Evolutionary conservation across 2,888 invertebrate genomes (phyloP), one percentile per base, ranked within the genome.

Genomic region (Lochmaea capreae): DNA sequence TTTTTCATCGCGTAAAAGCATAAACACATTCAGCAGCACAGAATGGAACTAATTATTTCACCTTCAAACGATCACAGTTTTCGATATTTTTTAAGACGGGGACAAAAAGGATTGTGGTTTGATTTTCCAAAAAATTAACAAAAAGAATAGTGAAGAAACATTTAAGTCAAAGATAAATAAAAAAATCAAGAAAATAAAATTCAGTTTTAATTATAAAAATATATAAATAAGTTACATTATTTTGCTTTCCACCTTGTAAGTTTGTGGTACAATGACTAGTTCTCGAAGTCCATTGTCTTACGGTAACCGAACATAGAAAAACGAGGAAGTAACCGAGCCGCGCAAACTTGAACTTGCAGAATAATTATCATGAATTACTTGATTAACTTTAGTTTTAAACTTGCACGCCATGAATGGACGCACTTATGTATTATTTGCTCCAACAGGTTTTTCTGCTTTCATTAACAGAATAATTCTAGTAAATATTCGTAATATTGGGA

Each of bases 281-380:
- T 22, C 69, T 16, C 69, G 42, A 26, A 57, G 63, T 72, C 72
- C 58, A 75, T 72, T 75, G 72, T 72, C 49, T 69, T 65, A 46
- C 42, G 63, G 69, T 68, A 69, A 75, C 66, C 68, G 69, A 72
- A 61, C 72, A 63, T 43, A 66, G 69, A 59, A 69, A 72, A 69
- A 75, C 66, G 75, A 72, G 72, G 75, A 75, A 72, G 72, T 72
- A 63, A 66, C 70, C 33, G 63, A 69, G 42, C 62, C 68, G 67
- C 68, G 42, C 69, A 73, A 61, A 71, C 71, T 71, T 76, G 73
- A 76, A 76, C 67, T 67, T 72, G 75, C 67, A 67, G 61, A 52
- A 71, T 76, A 73, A 73, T 74, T 66, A 71, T 54, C 62, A 18
- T 63, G 43, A 63, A 63, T 63, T 70, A 54, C 70, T 70, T 70